Conservation (phyloP, 2,797 vertebrate species). For the Sphenopsis melanotis region DNA sequence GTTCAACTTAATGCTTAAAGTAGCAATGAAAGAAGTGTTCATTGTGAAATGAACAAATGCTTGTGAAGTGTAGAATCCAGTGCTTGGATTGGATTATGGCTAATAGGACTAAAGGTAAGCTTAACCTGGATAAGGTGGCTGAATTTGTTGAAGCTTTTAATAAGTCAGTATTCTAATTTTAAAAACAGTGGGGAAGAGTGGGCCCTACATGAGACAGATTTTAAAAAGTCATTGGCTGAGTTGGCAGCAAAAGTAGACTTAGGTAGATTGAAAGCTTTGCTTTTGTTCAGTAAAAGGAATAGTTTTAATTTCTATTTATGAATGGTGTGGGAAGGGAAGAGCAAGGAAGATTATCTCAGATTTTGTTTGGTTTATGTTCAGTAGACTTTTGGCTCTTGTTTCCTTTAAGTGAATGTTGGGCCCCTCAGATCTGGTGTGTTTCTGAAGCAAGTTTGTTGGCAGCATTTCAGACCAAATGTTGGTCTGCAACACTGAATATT, state of each 20-base stretch:
- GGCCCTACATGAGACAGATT: background rate
- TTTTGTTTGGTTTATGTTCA: background rate
- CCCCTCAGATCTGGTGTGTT: slow-evolving; percentile 10
- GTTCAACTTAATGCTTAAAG: slow-evolving; percentile 40
- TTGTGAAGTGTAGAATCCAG: background rate
- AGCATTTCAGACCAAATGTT: background rate
- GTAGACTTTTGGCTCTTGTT: slow-evolving; percentile 2
- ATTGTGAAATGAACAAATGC: slow-evolving; percentile 64
- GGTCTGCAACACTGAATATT: background rate
- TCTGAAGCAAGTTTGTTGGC: slow-evolving; percentile 6
- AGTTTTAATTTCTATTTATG: background rate
- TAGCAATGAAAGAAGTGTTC: slow-evolving; percentile 57
- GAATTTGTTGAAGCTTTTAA: slow-evolving; percentile 48
- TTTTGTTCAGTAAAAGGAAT: background rate
- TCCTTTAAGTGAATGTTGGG: background rate
- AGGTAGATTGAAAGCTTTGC: background rate
- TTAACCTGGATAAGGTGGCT: slow-evolving; percentile 26
- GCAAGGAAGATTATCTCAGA: background rate
- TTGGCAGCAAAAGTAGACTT: background rate
- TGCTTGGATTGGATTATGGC: slow-evolving; percentile 58
- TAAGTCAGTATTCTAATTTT: slow-evolving; percentile 68
- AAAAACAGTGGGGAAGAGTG: background rate
- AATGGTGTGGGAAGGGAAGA: background rate
- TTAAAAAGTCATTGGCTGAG: background rate
- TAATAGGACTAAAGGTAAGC: slow-evolving; percentile 61